Evolutionary conservation across 2,888 invertebrate species (phyloP).

Genomic region (Drepana falcataria): DNA sequence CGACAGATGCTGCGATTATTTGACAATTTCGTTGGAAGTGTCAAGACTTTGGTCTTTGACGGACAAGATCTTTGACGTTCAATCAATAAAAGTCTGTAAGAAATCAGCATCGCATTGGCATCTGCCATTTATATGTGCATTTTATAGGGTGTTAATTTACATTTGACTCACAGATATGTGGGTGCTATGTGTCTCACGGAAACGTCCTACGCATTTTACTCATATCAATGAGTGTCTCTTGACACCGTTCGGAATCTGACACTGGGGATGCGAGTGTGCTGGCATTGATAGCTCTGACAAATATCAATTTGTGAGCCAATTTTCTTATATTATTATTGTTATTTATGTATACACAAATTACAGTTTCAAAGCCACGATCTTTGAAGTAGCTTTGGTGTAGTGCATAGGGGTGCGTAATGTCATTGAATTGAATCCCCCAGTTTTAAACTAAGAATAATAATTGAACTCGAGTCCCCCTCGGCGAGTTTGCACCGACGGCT

Average conservation of each 20-base stretch:
- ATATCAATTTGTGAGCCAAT: conserved; percentile 11
- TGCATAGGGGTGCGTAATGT: not conserved
- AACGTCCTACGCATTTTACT: conserved; percentile 40
- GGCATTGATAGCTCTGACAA: conserved; percentile 20
- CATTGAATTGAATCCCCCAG: not conserved
- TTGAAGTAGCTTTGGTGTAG: too few species aligned
- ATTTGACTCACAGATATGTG: conserved; percentile 32
- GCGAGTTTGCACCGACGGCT: conserved; percentile 27
- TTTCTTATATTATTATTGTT: conserved; percentile 3
- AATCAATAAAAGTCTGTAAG: conserved; percentile 7
- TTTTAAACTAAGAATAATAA: conserved; percentile 40
- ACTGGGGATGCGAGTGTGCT: conserved; percentile 24
- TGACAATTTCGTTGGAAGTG: conserved; percentile 20
- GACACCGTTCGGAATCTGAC: conserved; percentile 39
- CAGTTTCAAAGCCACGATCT: too few species aligned
- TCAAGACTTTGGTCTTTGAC: conserved; percentile 16
- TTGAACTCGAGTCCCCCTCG: conserved; percentile 43
- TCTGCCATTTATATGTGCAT: conserved; percentile 17
- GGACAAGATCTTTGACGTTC: conserved; percentile 2
- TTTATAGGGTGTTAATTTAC: conserved; percentile 18
- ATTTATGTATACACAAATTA: too few species aligned
- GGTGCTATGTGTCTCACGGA: conserved; percentile 34
- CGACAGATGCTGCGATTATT: conserved; percentile 17
- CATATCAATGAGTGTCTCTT: conserved; percentile 19
- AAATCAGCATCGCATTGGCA: conserved; percentile 11